Conservation (phyloP, 2,888 invertebrate species). For the Adelognathus sp. region DNA sequence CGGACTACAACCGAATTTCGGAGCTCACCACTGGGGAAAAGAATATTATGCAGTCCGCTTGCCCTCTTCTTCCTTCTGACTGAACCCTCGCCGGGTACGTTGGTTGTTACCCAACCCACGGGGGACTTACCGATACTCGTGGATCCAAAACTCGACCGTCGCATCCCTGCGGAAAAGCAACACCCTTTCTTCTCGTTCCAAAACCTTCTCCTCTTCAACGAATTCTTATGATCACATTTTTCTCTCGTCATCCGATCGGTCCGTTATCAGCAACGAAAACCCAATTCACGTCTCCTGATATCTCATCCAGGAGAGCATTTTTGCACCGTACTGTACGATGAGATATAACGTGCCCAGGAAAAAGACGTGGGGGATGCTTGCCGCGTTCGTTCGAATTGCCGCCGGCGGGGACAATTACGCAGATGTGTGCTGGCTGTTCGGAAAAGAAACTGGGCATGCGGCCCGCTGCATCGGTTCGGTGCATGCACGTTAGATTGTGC, state of each 20-base stretch:
- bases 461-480: not conserved
- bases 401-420: slow-evolving; percentile 81
- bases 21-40: slow-evolving; percentile 60
- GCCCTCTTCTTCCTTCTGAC: slow-evolving; percentile 53
- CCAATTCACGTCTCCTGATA: not conserved
- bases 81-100: slow-evolving; percentile 58
- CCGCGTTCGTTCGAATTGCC: slow-evolving; percentile 73
- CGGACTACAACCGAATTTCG: slow-evolving; percentile 28
- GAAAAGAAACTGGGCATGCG: slow-evolving; percentile 32
- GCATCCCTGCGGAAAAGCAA: slow-evolving; percentile 54
- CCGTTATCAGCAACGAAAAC: not conserved
- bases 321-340: slow-evolving; percentile 68
- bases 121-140: slow-evolving; percentile 64
- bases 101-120: slow-evolving; percentile 71
- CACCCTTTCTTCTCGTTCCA: not conserved
- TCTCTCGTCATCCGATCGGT: not conserved
- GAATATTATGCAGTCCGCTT: slow-evolving; percentile 70
- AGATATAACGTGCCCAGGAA: slow-evolving; percentile 61
- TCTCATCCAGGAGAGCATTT: slow-evolving; percentile 45
- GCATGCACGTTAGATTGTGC: slow-evolving; percentile 15
- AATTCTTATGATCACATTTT: not conserved
- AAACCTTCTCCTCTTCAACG: not conserved
- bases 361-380: slow-evolving; percentile 55
- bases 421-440: slow-evolving; percentile 75
- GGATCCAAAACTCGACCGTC: slow-evolving; percentile 69